phyloP scores from a whole-genome alignment of 2,888 invertebrate species.

The Eupithecia exiguata region DNA sequence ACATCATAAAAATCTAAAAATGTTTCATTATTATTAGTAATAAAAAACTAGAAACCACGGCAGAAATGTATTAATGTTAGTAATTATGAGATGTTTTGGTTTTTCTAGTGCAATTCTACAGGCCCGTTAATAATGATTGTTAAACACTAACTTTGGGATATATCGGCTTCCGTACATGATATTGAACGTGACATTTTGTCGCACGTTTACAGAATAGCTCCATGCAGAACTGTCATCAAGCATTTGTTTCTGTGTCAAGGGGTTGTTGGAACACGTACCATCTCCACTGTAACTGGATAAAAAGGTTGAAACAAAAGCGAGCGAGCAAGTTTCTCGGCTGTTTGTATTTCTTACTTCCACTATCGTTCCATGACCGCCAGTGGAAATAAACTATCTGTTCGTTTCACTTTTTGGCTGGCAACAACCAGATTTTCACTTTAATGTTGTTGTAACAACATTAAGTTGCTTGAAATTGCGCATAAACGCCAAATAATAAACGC shows the following conservation, averaged over 20 bases:
- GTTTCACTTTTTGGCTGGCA: background rate
- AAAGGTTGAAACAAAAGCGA: constrained; percentile 36
- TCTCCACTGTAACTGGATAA: constrained; percentile 48
- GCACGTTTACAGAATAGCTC: constrained; percentile 46
- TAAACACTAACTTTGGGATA: background rate
- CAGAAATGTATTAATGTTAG: too few species aligned
- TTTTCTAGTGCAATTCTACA: too few species aligned
- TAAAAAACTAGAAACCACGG: too few species aligned
- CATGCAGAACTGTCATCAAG: constrained; percentile 50
- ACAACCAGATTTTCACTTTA: constrained; percentile 1
- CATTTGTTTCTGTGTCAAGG: constrained; percentile 69
- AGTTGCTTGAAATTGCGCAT: background rate
- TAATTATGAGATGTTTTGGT: too few species aligned
- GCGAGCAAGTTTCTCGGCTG: constrained; percentile 1
- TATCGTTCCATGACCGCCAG: background rate
- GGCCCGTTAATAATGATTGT: background rate
- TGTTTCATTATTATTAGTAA: too few species aligned
- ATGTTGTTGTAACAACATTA: background rate
- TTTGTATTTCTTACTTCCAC: constrained; percentile 8
- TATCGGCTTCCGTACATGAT: background rate
- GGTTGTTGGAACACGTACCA: constrained; percentile 50
- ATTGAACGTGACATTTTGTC: constrained; percentile 16
- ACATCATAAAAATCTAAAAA: too few species aligned
- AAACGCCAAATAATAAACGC: background rate
- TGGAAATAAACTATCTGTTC: background rate